A percentile compares a stretch with the other conserved stretches of the same genome.
phyloP scores from a whole-genome alignment of 2,888 invertebrate genomes.

The Ectobius pallidus region DNA sequence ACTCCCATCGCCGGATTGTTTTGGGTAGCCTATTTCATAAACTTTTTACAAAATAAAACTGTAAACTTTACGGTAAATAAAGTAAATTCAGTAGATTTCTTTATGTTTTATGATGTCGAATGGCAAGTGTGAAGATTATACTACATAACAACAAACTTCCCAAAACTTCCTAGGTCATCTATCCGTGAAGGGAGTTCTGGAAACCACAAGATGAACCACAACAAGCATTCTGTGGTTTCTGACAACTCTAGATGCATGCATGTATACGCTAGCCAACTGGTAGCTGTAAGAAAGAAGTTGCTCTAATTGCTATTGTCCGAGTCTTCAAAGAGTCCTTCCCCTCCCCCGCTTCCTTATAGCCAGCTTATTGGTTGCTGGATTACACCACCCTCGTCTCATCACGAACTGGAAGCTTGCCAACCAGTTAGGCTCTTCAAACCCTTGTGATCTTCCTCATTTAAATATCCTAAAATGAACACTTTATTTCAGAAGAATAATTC shows the following conservation, averaged over 20 bases:
- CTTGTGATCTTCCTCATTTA: background rate
- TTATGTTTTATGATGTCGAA: too few relatives aligned
- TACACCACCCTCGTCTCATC: background rate
- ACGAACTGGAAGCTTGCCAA: background rate
- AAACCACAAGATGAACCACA: background rate
- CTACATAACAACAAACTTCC: too few relatives aligned
- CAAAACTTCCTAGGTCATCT: too few relatives aligned
- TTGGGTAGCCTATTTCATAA: too few relatives aligned
- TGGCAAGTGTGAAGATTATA: too few relatives aligned
- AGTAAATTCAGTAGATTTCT: too few relatives aligned
- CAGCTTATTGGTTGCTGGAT: background rate
- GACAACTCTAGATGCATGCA: background rate
- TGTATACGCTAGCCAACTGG: background rate
- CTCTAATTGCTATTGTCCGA: constrained; percentile 21
- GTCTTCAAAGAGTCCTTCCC: constrained; percentile 10
- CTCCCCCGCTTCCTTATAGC: background rate
- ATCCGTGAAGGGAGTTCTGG: too few relatives aligned
- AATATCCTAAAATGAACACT: background rate
- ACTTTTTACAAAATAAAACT: too few relatives aligned
- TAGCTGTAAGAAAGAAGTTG: background rate
- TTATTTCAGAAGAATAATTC: background rate
- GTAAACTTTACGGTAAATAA: too few relatives aligned
- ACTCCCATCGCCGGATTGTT: too few relatives aligned
- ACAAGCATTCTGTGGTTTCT: background rate
- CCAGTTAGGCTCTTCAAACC: background rate